These are phyloP conservation scores for Cyphomyrmex costatus DNA, from an alignment of 1,140 invertebrate genomes.

Conservation along the genomic window DNA sequence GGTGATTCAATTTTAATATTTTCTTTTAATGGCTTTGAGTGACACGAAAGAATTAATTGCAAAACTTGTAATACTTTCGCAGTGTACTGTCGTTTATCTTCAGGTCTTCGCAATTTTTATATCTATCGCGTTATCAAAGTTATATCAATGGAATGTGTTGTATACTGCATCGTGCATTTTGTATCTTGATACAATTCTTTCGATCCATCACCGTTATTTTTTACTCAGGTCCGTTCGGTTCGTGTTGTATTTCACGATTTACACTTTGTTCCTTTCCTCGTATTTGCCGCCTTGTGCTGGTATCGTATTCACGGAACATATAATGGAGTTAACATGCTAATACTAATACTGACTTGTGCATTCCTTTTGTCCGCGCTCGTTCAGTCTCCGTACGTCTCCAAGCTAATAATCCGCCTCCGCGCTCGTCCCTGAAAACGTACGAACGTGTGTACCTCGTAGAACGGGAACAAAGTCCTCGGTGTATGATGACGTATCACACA, in stretches of 20 bases:
- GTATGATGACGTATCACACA: constrained; percentile 38
- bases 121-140: constrained; percentile 7
- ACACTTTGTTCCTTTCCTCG: not conserved
- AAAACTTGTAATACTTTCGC: not conserved
- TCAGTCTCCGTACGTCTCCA: not conserved
- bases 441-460: constrained; percentile 36
- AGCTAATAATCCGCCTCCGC: constrained; percentile 11
- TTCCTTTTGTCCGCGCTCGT: constrained; percentile 41
- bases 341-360: constrained; percentile 49
- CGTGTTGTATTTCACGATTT: not conserved
- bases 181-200: not conserved
- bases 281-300: not conserved
- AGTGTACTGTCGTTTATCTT: not conserved
- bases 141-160: not conserved
- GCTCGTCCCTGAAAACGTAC: constrained; percentile 32
- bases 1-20: constrained; percentile 26
- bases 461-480: constrained; percentile 62
- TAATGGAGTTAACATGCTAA: constrained; percentile 41
- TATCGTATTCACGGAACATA: constrained; percentile 24
- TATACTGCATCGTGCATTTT: not conserved
- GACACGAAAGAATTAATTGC: not conserved
- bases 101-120: not conserved
- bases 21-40: not conserved
- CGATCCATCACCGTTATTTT: not conserved
- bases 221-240: not conserved